Evolutionary conservation across 2,888 invertebrate species (phyloP).

Genomic region (Sisyra terminalis): DNA sequence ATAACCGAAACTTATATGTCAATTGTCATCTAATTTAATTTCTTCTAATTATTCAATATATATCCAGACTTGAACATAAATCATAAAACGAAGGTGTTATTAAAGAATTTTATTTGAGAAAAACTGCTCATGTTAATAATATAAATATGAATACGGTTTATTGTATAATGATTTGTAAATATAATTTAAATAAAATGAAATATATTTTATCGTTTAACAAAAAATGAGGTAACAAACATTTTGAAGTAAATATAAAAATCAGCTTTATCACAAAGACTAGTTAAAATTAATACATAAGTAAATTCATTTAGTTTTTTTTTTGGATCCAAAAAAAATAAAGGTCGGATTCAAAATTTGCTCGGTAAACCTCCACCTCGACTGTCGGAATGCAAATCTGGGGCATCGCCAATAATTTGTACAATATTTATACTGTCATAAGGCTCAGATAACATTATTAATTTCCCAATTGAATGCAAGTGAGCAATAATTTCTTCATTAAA

Average conservation of each 20-base stretch:
- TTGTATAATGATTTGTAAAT: no score
- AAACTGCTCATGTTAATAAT: no score
- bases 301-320: not conserved
- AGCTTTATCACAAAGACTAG: not conserved
- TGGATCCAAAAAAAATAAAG: no score
- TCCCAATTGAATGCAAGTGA: constrained; percentile 17
- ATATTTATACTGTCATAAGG: constrained; percentile 47
- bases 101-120: no score
- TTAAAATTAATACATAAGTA: not conserved
- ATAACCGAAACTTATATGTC: no score
- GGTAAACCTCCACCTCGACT: constrained; percentile 54
- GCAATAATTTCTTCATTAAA: constrained; percentile 21
- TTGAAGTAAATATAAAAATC: no score
- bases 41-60: no score
- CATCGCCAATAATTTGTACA: constrained; percentile 45
- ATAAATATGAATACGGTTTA: no score
- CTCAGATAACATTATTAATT: constrained; percentile 19
- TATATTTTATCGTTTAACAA: not conserved
- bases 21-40: no score
- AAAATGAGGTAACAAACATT: not conserved
- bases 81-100: no score
- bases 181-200: not conserved
- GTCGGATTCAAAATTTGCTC: constrained; percentile 40
- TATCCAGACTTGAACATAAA: no score
- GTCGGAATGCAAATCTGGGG: constrained; percentile 50